Base-by-base conservation (phyloP, 2,797 vertebrate species). In the Otolemur crassicaudatus region DNA sequence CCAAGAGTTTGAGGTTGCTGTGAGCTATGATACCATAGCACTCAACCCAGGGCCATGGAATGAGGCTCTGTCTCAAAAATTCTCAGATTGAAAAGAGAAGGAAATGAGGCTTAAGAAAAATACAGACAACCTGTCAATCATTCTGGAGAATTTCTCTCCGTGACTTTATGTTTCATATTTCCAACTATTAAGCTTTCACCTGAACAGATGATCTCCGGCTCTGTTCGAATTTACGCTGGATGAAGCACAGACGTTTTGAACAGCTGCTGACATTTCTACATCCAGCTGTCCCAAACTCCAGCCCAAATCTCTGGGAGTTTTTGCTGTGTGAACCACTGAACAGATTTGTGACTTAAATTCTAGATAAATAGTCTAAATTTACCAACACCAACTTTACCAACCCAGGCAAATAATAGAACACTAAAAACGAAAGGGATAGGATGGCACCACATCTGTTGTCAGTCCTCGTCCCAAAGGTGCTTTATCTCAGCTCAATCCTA, bases 241-340 rank as follows among this genome's bases (percentile, higher is more conserved):
- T 43, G 87, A 91, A 89, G 63, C 61, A 56, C 37, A 27, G 49
- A 73, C 23, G 3, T 92, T 94, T 7, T 67, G 81, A 95, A 92
- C 91, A 95, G 95, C 91, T 96, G 94, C 63, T 97, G 96, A 95
- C 93, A 97, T 97, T 97, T 98, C 80, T 49, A 65, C 58, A 95
- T 82, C 67, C 97, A 97, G 94, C 79, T 94, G 87, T 97, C 90
- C 87, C 84, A 60, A 16, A 40, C 61, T 43, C 63, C 6, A 76
- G 29, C 56, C 87, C 2, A 56, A 63, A 49, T 92, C 85, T 87
- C 91, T 13, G 80, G 63, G 91, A 92, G 29, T 56, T 87, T 83
- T 72, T 93, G 40, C 49, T 94, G n/a, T 60, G 56, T 90, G 89
- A 96, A 94, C 86, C 37, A 92, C n/a, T 79, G 60, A 94, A 95